Base-by-base conservation (phyloP, 1,140 invertebrate genomes). In the Brachionus manjavacas region DNA sequence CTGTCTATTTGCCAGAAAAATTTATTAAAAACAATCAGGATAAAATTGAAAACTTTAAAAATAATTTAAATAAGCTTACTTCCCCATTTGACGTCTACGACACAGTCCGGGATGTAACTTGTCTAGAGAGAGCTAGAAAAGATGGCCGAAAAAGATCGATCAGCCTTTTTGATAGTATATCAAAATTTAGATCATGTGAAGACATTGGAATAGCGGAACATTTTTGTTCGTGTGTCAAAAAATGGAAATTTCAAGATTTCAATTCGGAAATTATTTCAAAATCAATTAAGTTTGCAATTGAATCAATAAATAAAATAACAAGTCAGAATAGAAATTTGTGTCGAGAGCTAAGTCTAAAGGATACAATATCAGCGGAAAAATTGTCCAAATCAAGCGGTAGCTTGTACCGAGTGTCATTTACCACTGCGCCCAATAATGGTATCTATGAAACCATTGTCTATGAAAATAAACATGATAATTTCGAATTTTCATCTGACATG, bases 161-260 rank as follows among this genome's bases (percentile, higher is more conserved):
- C 49, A 94, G 92, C 70, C 89, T 95, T 28, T 93, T 95, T 86
- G 86, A 85, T 14, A 85, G 87, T 83, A 88, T 90, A 28, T 88
- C 90, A 7, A 91, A 92, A 85, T 91, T 93, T 64, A 90, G 95
- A 70, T 94, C 93, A 2, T 97, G 95, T 88, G 91, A 92, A n/a
- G 92, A 95, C 88, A 95, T 95, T 3, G 94, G 92, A 41, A 95
- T 97, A 72, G 94, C 95, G 87, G 93, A 95, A 0, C 96, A 97
- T 88, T 98, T 96, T 96, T 98, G 96, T 87, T 93, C 95, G 20
- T 98, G 96, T 87, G 90, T 96, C 3, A 91, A 92, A 4, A 96
- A 94, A 94, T 87, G 92, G 85, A 87, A 90, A 85, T 87, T 92
- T 1, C 79, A 88, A 46, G 70, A 86, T 0, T 89, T 88, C 0